Evolutionary conservation across 1,140 invertebrate species (phyloP).

Genomic region (Yoshiicerus persimilis): DNA sequence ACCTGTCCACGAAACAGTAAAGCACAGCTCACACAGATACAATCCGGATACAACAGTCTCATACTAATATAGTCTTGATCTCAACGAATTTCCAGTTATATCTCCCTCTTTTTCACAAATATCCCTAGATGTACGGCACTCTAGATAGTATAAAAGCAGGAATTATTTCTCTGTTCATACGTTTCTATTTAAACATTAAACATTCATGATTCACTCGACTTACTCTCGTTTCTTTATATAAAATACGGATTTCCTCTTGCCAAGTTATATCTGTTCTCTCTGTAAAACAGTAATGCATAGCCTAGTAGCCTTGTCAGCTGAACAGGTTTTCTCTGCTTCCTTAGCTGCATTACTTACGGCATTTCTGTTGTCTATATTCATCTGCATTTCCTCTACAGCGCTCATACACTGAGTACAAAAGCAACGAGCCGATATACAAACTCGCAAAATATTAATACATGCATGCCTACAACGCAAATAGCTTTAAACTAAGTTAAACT

Average conservation of each 20-base stretch:
- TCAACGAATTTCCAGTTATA: not conserved
- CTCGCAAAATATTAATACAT: not conserved
- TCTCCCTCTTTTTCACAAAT: not conserved
- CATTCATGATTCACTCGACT: not conserved
- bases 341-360: not conserved
- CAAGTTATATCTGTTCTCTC: not conserved
- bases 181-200: not conserved
- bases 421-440: too few relatives aligned
- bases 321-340: not conserved
- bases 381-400: not conserved
- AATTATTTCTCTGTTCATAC: not conserved
- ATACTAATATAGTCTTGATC: not conserved
- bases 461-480: too few relatives aligned
- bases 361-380: not conserved
- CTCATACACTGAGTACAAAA: not conserved
- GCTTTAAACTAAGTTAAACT: not conserved
- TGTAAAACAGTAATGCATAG: not conserved
- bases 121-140: not conserved
- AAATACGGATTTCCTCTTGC: not conserved
- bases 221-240: not conserved
- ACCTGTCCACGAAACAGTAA: too few relatives aligned
- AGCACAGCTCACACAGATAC: not conserved
- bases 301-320: too few relatives aligned
- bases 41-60: not conserved
- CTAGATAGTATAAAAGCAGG: not conserved